Base-by-base conservation (phyloP, 2,888 invertebrate species). In the Aporophyla nigra region DNA sequence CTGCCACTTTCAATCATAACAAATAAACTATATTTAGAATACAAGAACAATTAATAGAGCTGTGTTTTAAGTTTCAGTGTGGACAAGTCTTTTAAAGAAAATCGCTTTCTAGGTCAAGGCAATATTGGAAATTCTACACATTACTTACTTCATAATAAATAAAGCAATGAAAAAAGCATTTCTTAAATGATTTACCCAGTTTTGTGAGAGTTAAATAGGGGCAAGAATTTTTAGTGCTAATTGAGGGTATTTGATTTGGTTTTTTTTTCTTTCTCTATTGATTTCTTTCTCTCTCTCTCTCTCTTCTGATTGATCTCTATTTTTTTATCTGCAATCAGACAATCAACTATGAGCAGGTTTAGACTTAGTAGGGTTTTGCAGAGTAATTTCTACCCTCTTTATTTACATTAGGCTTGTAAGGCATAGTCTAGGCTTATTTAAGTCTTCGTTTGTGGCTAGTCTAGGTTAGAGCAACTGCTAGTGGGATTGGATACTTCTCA, bases 31-130 rank as follows among this genome's bases (percentile, higher is more conserved):
- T 77, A 43, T 54, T 68, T 43, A 68, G 49, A 33, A 67, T n/a
- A 67, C 33, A 46, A 61, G 5, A 66, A 69, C 54, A 51, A 61
- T 43, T 10, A 16, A 54, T 63, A 54, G 43, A 56, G 21, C 24
- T 43, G 14, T 66, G 33, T 69, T 72, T 70, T 58, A 72, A 14
- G 63, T 62, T 78, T 33, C 24, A 68, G 70, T 70, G 58, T n/a
- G 14, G 24, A 69, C 6, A 51, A 49, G 14, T 71, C 49, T 61
- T 67, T 62, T 24, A 62, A 69, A 84, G 51, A 65, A 84, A 76
- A 69, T 58, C 43, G 71, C 70, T 86, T 83, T 77, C 33, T 74
- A 24, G 80, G 87, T 81, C 87, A 86, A 81, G 86, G 83, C 16
- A 63, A 58, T 1, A 77, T 59, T 68, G 27, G 74, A 81, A 76